Conservation (phyloP, 2,113 vertebrate genomes). For the Sylvietta virens region DNA sequence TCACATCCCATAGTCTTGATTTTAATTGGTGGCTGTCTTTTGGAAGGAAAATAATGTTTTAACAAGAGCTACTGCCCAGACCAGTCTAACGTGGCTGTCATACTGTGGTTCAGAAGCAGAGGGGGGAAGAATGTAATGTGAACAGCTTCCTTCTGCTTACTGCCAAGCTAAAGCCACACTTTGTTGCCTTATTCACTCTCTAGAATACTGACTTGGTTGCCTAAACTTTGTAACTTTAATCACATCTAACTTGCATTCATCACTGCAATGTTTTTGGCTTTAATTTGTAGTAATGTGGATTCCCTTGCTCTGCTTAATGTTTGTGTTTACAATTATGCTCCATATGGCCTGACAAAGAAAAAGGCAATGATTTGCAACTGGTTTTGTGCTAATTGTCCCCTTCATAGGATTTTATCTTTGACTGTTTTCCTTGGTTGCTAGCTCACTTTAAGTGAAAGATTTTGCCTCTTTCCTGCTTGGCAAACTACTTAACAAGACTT, state of each 20-base stretch:
- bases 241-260: neutral
- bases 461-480: neutral
- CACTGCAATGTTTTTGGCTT: neutral
- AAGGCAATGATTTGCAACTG: neutral
- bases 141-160: neutral
- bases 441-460: neutral
- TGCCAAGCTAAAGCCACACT: neutral
- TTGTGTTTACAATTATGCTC: neutral
- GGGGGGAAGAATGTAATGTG: neutral
- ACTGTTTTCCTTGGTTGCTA: neutral
- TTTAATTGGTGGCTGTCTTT: neutral
- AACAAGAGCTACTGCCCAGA: neutral
- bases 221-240: neutral
- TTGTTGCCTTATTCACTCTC: neutral
- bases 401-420: neutral
- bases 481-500: neutral
- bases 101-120: neutral
- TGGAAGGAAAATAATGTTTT: neutral
- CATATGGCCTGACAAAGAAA: neutral
- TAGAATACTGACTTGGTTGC: neutral
- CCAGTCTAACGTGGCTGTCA: neutral
- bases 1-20: neutral
- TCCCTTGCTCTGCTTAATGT: neutral
- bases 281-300: neutral
- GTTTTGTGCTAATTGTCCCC: neutral